Evolutionary conservation across 1,140 invertebrate species (phyloP), one percentile per base, ranked within the genome.

Genomic region (Panagrolaimus sp.): DNA sequence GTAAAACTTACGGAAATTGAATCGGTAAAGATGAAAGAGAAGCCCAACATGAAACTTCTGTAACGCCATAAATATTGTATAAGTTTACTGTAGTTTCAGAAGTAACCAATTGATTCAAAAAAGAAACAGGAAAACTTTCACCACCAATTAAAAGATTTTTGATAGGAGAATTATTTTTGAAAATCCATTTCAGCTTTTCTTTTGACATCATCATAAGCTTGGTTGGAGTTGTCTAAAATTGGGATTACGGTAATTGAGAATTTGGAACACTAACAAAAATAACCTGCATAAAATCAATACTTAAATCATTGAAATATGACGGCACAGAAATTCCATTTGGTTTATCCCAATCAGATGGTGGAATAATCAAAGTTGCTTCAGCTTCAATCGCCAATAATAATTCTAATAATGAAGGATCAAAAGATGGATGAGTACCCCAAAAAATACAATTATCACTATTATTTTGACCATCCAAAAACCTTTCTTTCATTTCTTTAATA

Each of bases 41-140:
- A 21, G 52, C 52, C 52, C 52, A 58, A 28, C 52, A 58, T 6
- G 52, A 58, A 12, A 58, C 21, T 14, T 58, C 52, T 10, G 52
- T 58, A n/a, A 58, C 28, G 4, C 52, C 52, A 17, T 58, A 58
- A 24, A 58, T 58, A 28, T 58, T 58, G 52, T 58, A 58, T n/a
- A 58, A n/a, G 1, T 58, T 58, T 58, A 28, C 52, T 17, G 21
- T 21, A 28, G 28, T 58, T 12, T 58, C 52, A 24, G 28, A 12
- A 12, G 4, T 21, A n/a, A 21, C 17, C 3, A n/a, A 21, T 58
- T 17, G 52, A 12, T 58, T 58, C 21, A 58, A 58, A 28, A 58
- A 58, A 21, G 52, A 12, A 1, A 58, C 52, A 3, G 52, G 52
- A 58, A 58, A 58, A 28, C 10, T 28, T 21, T 58, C 52, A n/a